phyloP scores from a whole-genome alignment of 2,113 vertebrate species.

The Stomatorhinus ivindoensis region DNA sequence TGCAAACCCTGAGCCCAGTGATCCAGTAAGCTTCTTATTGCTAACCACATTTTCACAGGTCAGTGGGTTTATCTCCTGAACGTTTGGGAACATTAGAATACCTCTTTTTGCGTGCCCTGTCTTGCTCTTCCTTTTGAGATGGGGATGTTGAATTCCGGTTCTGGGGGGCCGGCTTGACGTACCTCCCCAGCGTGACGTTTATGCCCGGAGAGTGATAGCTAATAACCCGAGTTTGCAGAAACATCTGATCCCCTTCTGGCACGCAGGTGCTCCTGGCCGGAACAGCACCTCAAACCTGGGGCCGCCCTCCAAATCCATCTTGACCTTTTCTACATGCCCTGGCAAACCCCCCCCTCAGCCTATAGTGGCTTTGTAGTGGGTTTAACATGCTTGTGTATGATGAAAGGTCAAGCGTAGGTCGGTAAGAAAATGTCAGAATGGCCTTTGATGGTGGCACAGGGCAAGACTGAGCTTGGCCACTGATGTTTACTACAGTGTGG shows the following conservation, averaged over 20 bases:
- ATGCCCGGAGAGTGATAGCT: background rate
- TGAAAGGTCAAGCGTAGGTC: slow-evolving; percentile 18
- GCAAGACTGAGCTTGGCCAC: background rate
- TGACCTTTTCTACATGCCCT: background rate
- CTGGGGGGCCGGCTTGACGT: background rate
- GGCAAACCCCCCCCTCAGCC: background rate
- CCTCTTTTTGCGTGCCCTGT: background rate
- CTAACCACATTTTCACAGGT: background rate
- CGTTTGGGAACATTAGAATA: background rate
- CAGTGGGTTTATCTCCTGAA: background rate
- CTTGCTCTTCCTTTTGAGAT: background rate
- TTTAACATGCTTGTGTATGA: slow-evolving; percentile 6
- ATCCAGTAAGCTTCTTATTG: background rate
- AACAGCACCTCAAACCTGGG: background rate
- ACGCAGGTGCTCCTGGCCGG: background rate
- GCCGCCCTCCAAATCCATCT: background rate
- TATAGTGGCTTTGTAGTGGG: background rate
- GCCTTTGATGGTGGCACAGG: slow-evolving; percentile 13
- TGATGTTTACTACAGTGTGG: background rate
- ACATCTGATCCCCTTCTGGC: background rate
- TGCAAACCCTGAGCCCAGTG: background rate
- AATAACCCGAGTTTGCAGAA: background rate
- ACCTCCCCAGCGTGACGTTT: background rate
- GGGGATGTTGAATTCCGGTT: no score
- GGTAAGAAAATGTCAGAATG: slow-evolving; percentile 12